phyloP scores from a whole-genome alignment of 1,140 invertebrate genomes.

The Druon quercuslanigerum region DNA sequence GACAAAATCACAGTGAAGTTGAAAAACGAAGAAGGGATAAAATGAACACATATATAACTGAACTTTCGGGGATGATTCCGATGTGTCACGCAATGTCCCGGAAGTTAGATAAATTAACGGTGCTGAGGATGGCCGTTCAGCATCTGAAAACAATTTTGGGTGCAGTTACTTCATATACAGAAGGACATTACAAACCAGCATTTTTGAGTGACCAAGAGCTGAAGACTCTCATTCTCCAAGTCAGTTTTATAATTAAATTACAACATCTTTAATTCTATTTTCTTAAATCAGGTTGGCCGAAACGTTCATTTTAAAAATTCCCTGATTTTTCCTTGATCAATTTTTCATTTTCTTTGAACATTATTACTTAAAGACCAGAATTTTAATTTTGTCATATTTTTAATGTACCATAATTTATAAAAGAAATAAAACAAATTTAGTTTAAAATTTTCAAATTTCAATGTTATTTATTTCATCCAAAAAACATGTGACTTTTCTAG shows the following conservation, averaged over 20 bases:
- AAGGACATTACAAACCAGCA: constrained; percentile 89
- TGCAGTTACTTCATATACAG: constrained; percentile 86
- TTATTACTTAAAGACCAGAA: too few species aligned
- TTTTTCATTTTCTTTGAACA: too few species aligned
- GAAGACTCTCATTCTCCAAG: constrained; percentile 87
- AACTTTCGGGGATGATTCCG: constrained; percentile 92
- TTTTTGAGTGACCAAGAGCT: constrained; percentile 93
- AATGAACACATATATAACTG: constrained; percentile 97
- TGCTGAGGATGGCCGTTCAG: constrained; percentile 95
- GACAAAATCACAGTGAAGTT: constrained; percentile 97
- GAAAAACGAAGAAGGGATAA: constrained; percentile 95
- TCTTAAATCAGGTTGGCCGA: too few species aligned
- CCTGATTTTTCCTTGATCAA: too few species aligned
- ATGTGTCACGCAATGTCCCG: constrained; percentile 95
- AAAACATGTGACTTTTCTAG: too few species aligned
- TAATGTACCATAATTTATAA: too few species aligned
- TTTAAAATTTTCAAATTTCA: too few species aligned
- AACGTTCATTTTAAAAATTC: too few species aligned
- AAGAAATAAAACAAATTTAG: too few species aligned
- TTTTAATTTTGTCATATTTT: too few species aligned
- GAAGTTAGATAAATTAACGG: constrained; percentile 95
- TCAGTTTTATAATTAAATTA: constrained; percentile 61
- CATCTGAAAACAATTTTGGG: constrained; percentile 90
- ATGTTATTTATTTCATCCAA: too few species aligned
- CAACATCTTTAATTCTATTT: too few species aligned